Base-by-base conservation (phyloP, 2,797 vertebrate species). In the Melanotaenia maccullochi region DNA sequence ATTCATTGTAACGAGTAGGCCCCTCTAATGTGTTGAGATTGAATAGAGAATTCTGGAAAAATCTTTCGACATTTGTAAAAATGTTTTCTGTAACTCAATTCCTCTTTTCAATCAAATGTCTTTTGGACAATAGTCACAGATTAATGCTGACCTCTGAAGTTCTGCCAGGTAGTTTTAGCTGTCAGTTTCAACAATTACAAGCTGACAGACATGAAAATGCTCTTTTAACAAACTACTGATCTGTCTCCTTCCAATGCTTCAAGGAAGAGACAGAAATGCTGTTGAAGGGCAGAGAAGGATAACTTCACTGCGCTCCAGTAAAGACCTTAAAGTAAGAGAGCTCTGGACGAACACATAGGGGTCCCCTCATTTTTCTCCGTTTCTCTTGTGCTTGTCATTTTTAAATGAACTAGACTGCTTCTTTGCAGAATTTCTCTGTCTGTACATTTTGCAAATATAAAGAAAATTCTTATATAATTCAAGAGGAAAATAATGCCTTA, bases 1-100 rank as follows among this genome's bases (percentile, higher is more conserved):
- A 25, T 55, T 30, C 14, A 5, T 0, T 4, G 25, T 16, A 1
- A 16, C 7, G 12, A 6, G 22, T 64, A 14, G 42, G 9, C 40
- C 8, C 9, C 33, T 68, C 32, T 74, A 58, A 82, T 75, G 49
- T 58, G 55, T 30, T 40, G 38, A 4, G 4, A 57, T 22, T 44
- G 30, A 63, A 35, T 49, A 1, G 1, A 79, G 68, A 61, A 61
- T 71, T 67, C 68, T 56, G 7, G 54, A 71, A 66, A 66, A 32
- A 58, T 33, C 0, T 54, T 40, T 38, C 38, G 42, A 51, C 35
- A 2, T 42, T 44, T 38, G 5, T 28, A 5, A 16, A 0, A 2
- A 61, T 3, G 0, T 1, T 20, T 64, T 60, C 52, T 72, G 59
- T 49, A 33, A 13, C 7, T 16, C 0, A 16, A 2, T 44, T 33